phyloP scores from a whole-genome alignment of 2,888 invertebrate genomes.

The Troides helena region DNA sequence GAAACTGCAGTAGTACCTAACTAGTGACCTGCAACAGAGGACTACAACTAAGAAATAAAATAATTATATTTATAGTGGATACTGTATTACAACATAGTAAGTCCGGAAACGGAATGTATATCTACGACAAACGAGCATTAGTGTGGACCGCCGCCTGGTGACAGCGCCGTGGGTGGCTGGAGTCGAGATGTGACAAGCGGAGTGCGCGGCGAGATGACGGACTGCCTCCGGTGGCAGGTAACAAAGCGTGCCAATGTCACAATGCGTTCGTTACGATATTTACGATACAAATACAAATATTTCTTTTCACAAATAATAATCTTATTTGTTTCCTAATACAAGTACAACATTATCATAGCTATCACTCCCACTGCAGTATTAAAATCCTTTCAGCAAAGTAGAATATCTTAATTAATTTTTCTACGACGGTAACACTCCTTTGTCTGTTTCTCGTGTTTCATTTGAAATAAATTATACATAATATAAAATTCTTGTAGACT shows the following conservation, averaged over 20 bases:
- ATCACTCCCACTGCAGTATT: too few species aligned
- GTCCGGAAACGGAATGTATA: background rate
- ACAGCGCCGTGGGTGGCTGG: conserved; percentile 51
- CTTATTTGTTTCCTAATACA: too few species aligned
- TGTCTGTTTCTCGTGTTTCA: too few species aligned
- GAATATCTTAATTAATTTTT: too few species aligned
- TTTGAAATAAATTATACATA: too few species aligned
- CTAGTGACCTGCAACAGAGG: too few species aligned
- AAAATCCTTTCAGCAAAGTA: too few species aligned
- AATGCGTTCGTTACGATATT: background rate
- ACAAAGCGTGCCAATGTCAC: conserved; percentile 26
- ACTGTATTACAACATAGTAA: background rate
- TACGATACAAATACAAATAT: background rate
- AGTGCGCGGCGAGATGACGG: conserved; percentile 49
- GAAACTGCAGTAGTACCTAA: too few species aligned
- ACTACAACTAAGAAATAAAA: too few species aligned
- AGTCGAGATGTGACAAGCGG: conserved; percentile 41
- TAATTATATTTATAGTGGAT: background rate
- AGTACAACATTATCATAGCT: too few species aligned
- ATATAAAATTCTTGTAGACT: too few species aligned
- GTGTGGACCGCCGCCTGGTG: conserved; percentile 18
- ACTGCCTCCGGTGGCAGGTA: conserved; percentile 47
- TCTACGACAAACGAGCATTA: conserved; percentile 1
- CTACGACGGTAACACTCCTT: too few species aligned
- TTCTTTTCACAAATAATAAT: background rate